Evolutionary conservation across 23 tunicate species (phyloP), one percentile per base, ranked within the genome.

Genomic region (Halocynthia roretzi): DNA sequence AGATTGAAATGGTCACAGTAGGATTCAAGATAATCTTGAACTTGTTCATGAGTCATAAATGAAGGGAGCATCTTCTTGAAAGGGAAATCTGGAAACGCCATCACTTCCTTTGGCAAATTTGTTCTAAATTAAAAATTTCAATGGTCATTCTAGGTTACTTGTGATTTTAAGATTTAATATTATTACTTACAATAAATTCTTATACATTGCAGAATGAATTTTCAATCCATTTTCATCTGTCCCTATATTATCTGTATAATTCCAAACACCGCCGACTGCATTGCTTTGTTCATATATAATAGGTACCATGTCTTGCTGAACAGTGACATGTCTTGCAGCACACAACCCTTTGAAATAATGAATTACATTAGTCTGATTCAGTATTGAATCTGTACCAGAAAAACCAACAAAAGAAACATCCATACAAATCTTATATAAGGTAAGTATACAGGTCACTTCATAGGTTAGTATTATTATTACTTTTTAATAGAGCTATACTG

Each of bases 11-110:
- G 49, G 5, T 52, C 48, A 49, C 82, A 77, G 66, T 77, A 91
- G 71, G 66, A 53, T 63, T 76, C 74, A 19, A 91, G 55, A 77
- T 91, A 91, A 8, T 82, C 71, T 54, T 74, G 67, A 48, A 91
- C 82, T 63, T 77, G 75, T 11, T 61, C 70, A 67, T 91, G 97
- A 15, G 60, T 65, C 52, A 85, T 22, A 77, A 91, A 91, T 20
- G 87, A 85, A 9, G 97, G 97, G 2, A 81, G 49, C 8, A 73
- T 57, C 5, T 71, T 64, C 44, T 67, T 54, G 72, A 91, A 91
- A 14, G 86, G 89, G 69, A 80, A 91, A 54, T 82, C 97, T 15
- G 97, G 97, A 74, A 91, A 91, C 14, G 83, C 97, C 97, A 91
- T 91, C 12, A 80, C 90, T 72, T 91, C 86, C 67, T 85, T 85